Conservation (phyloP, 2,888 invertebrate species). For the Lithophane socia region DNA sequence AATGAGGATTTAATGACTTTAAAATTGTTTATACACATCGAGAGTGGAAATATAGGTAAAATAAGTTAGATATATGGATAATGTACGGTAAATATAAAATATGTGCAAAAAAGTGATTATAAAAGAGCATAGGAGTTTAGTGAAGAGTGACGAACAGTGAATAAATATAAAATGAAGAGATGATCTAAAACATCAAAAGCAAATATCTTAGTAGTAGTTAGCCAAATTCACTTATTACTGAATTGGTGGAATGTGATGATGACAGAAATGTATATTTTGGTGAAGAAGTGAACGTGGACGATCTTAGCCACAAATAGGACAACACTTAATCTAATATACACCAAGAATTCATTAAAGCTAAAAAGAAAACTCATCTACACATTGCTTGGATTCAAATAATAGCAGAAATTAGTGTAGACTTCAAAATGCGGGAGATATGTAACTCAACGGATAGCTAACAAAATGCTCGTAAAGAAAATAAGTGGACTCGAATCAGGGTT, state of each 20-base stretch:
- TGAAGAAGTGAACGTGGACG: conserved; percentile 56
- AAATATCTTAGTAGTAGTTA: conserved; percentile 48
- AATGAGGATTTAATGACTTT: not conserved
- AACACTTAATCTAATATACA: conserved; percentile 64
- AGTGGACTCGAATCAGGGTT: conserved; percentile 85
- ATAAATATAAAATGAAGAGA: conserved; percentile 43
- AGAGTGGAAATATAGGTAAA: conserved; percentile 13
- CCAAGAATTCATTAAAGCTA: conserved; percentile 62
- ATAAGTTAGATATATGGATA: not conserved
- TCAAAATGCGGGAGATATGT: conserved; percentile 61
- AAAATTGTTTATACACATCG: conserved; percentile 4
- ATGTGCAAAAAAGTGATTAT: conserved; percentile 50
- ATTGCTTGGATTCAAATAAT: conserved; percentile 60
- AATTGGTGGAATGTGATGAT: conserved; percentile 51
- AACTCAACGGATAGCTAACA: conserved; percentile 67
- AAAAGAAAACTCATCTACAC: conserved; percentile 64
- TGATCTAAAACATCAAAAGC: conserved; percentile 72
- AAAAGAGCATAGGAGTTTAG: conserved; percentile 31
- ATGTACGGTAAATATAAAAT: conserved; percentile 19
- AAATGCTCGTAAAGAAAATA: conserved; percentile 71
- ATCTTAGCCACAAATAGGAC: conserved; percentile 61
- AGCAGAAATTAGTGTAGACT: conserved; percentile 60
- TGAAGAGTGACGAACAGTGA: conserved; percentile 42
- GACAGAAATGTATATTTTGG: conserved; percentile 42
- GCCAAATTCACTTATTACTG: conserved; percentile 48